phyloP scores from a whole-genome alignment of 2,888 invertebrate genomes.

The Calliphora vomitoria region DNA sequence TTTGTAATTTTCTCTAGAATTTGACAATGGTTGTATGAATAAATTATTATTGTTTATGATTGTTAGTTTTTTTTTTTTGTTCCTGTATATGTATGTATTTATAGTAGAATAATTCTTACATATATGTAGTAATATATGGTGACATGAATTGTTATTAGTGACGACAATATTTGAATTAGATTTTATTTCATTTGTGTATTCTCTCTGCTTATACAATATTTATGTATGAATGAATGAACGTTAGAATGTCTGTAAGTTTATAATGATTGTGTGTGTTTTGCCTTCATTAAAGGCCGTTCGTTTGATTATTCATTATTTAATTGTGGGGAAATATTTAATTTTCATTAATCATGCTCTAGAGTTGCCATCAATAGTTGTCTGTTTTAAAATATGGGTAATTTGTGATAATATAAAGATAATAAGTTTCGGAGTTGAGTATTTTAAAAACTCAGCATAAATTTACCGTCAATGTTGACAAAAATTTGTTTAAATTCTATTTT shows the following conservation, averaged over 20 bases:
- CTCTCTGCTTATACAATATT: background rate
- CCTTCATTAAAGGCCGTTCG: constrained; percentile 49
- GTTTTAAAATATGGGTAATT: background rate
- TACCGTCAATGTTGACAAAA: no score
- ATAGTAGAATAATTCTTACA: constrained; percentile 18
- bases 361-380: constrained; percentile 16
- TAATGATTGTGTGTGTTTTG: constrained; percentile 42
- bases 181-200: constrained; percentile 26
- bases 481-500: no score
- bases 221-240: background rate
- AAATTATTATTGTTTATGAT: background rate
- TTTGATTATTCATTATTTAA: constrained; percentile 62
- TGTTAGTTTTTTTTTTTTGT: background rate
- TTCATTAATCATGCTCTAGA: constrained; percentile 54
- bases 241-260: background rate
- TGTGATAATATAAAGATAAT: background rate
- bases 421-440: no score
- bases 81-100: background rate
- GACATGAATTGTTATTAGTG: constrained; percentile 21
- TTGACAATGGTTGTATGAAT: constrained; percentile 7
- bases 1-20: constrained; percentile 9
- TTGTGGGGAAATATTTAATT: constrained; percentile 57
- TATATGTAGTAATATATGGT: background rate
- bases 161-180: constrained; percentile 22
- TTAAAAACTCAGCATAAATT: no score